phyloP scores from a whole-genome alignment of 2,113 vertebrate species.

The Amia ocellicauda region DNA sequence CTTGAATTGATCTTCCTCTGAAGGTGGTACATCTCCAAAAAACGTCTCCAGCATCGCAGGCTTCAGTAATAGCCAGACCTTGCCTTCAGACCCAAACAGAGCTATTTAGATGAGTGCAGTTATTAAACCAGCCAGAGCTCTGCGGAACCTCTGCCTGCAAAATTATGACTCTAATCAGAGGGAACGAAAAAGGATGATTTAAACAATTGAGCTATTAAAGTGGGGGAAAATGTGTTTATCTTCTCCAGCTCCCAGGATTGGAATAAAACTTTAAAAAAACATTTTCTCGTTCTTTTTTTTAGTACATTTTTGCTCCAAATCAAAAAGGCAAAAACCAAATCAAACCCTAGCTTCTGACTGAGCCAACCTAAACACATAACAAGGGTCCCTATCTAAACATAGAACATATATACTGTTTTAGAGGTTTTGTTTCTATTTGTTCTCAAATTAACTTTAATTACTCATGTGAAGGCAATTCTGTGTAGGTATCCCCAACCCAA shows the following conservation, averaged over 20 bases:
- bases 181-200: slow-evolving; percentile 22
- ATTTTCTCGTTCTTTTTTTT: no score
- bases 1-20: slow-evolving; percentile 13
- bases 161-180: slow-evolving; percentile 18
- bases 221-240: slow-evolving; percentile 19
- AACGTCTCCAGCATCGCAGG: background rate
- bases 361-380: no score
- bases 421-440: no score
- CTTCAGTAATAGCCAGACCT: slow-evolving; percentile 5
- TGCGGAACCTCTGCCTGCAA: slow-evolving; percentile 6
- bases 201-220: slow-evolving; percentile 10
- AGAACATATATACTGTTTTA: no score
- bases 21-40: slow-evolving; percentile 6
- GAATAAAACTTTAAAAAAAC: no score
- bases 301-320: no score
- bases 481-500: no score
- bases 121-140: slow-evolving; percentile 18
- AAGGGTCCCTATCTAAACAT: no score
- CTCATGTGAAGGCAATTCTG: no score
- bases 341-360: no score
- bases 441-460: no score
- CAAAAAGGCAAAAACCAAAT: no score
- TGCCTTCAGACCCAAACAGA: background rate
- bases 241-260: slow-evolving; percentile 11
- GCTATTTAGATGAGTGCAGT: slow-evolving; percentile 9